A percentile compares a stretch with the other conserved stretches of the same genome.
Conservation (phyloP, 2,888 invertebrate genomes). For the Epinotia ramella region DNA sequence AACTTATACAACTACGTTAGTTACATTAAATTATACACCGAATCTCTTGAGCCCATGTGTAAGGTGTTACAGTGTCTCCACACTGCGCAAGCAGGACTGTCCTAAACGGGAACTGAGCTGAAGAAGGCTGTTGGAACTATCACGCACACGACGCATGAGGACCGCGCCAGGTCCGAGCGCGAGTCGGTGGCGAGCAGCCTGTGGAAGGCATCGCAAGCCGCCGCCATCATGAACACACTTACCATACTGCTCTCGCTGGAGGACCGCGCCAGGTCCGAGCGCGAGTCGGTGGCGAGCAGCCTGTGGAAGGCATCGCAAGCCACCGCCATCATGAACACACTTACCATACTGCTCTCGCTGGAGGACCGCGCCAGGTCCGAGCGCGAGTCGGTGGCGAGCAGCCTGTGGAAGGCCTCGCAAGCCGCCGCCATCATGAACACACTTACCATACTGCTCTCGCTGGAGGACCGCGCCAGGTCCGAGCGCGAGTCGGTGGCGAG, state of each 20-base stretch:
- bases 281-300: slow-evolving; percentile 89
- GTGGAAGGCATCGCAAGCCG: slow-evolving; percentile 93
- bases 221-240: slow-evolving; percentile 89
- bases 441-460: slow-evolving; percentile 95
- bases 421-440: slow-evolving; percentile 92
- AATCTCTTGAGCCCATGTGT: too few species aligned
- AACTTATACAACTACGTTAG: too few species aligned
- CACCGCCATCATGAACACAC: slow-evolving; percentile 90
- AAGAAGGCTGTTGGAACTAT: too few species aligned
- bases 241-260: slow-evolving; percentile 97
- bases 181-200: slow-evolving; percentile 89
- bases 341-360: slow-evolving; percentile 96
- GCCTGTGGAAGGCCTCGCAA: slow-evolving; percentile 91
- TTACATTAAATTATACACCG: too few species aligned
- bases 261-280: slow-evolving; percentile 90
- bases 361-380: slow-evolving; percentile 92
- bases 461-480: slow-evolving; percentile 92
- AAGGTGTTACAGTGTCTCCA: too few species aligned
- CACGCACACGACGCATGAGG: too few species aligned
- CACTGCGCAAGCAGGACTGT: too few species aligned
- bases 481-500: slow-evolving; percentile 88
- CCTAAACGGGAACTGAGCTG: too few species aligned
- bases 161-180: slow-evolving; percentile 88
- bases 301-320: slow-evolving; percentile 92
- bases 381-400: slow-evolving; percentile 88